Evolutionary conservation across 1,140 invertebrate species (phyloP).

Genomic region (Ctenoplectra terminalis): DNA sequence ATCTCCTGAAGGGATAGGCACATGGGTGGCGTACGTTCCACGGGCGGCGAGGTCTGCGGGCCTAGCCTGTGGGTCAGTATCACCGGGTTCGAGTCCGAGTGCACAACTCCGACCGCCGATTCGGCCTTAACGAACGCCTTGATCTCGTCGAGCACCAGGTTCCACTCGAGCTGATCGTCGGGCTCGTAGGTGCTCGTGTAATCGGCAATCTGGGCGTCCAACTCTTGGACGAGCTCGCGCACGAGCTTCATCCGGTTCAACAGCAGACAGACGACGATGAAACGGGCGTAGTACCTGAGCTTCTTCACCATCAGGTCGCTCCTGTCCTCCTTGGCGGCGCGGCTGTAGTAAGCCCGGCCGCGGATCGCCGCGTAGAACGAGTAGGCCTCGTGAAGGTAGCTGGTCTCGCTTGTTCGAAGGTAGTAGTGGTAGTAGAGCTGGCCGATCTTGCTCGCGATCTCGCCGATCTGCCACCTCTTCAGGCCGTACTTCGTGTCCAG

Average conservation of each 20-base stretch:
- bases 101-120: constrained; percentile 92
- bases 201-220: constrained; percentile 95
- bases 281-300: constrained; percentile 97
- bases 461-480: constrained; percentile 99
- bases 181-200: constrained; percentile 98
- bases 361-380: constrained; percentile 98
- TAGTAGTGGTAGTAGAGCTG: constrained; percentile 99
- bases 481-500: constrained; percentile 97
- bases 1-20: constrained; percentile 96
- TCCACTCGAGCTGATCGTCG: constrained; percentile 98
- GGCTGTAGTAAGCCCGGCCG: constrained; percentile 96
- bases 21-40: constrained; percentile 94
- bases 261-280: constrained; percentile 97
- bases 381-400: constrained; percentile 97
- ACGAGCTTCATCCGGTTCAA: constrained; percentile 97
- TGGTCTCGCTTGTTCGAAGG: constrained; percentile 96
- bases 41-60: constrained; percentile 92
- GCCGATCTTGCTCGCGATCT: constrained; percentile 99
- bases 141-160: constrained; percentile 96
- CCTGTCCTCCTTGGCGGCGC: constrained; percentile 96
- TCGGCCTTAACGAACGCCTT: constrained; percentile 97
- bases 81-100: constrained; percentile 93
- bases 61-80: constrained; percentile 93
- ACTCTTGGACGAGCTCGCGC: constrained; percentile 94
- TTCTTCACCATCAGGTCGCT: constrained; percentile 99